Percentiles rank a stretch among this genome's conserved stretches.
These are phyloP conservation scores for Drosophila kanapiae DNA, from an alignment of 1,140 invertebrate genomes.

Conservation along the genomic window DNA sequence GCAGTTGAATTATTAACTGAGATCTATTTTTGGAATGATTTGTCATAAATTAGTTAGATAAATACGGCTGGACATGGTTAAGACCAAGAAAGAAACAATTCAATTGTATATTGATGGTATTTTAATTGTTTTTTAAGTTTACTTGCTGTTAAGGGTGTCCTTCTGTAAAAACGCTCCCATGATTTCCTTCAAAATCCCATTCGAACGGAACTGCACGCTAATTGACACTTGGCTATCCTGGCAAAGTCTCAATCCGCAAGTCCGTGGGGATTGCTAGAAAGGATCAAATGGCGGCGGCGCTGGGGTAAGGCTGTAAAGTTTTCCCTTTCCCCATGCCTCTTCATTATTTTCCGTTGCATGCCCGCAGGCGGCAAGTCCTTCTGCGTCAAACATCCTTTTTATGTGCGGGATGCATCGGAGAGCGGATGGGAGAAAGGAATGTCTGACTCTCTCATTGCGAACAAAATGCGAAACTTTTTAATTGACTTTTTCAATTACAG, in stretches of 20 bases:
- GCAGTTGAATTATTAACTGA: background rate
- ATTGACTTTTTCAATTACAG: constrained; percentile 84
- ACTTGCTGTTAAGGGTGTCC: background rate
- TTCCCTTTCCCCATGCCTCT: constrained; percentile 29
- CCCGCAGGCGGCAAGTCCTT: constrained; percentile 40
- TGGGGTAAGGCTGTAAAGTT: constrained; percentile 27
- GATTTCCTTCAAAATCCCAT: constrained; percentile 13
- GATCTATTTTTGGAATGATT: background rate
- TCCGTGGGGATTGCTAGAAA: constrained; percentile 5
- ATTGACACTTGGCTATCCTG: constrained; percentile 57
- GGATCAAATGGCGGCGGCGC: constrained; percentile 1
- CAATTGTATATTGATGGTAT: background rate
- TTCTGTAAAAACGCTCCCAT: background rate
- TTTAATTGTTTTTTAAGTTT: background rate
- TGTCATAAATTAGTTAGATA: background rate
- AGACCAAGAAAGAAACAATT: no score
- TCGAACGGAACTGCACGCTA: constrained; percentile 36
- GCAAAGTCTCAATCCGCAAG: constrained; percentile 26
- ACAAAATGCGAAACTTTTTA: constrained; percentile 79
- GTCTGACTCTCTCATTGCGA: constrained; percentile 52
- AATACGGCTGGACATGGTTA: background rate
- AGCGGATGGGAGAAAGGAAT: background rate
- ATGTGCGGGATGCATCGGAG: constrained; percentile 3
- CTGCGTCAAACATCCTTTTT: constrained; percentile 42
- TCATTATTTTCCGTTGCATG: constrained; percentile 9